phyloP scores from a whole-genome alignment of 2,888 invertebrate species.

The Trachelus iudaicus region DNA sequence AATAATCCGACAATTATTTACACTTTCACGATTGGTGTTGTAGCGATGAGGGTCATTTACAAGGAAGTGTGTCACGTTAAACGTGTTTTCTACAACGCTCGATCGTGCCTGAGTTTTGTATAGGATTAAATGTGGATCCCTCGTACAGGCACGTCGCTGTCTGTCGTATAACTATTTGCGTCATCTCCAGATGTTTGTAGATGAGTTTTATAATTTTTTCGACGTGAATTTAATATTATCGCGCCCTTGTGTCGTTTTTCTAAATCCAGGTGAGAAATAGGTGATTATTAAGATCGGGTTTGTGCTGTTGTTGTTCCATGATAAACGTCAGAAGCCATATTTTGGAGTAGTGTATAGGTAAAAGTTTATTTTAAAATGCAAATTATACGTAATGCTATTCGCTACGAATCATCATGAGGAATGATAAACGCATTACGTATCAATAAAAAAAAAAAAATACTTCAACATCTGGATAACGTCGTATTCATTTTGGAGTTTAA shows the following conservation, averaged over 20 bases:
- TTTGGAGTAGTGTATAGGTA: neutral
- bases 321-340: neutral
- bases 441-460: neutral
- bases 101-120: neutral
- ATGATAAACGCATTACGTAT: neutral
- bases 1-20: neutral
- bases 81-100: neutral
- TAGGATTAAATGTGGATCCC: neutral
- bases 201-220: constrained; percentile 30
- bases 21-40: neutral
- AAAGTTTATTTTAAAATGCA: neutral
- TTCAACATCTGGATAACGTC: neutral
- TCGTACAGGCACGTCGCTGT: constrained; percentile 27
- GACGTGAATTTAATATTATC: neutral
- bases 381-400: neutral
- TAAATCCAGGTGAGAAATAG: neutral
- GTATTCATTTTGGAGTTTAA: neutral
- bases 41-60: neutral
- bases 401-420: neutral
- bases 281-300: neutral
- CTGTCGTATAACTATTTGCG: constrained; percentile 35
- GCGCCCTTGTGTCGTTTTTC: neutral
- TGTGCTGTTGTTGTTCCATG: neutral
- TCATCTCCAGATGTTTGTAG: constrained; percentile 44
- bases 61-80: neutral